Conservation (phyloP, 2,113 vertebrate species). For the Pionites leucogaster region DNA sequence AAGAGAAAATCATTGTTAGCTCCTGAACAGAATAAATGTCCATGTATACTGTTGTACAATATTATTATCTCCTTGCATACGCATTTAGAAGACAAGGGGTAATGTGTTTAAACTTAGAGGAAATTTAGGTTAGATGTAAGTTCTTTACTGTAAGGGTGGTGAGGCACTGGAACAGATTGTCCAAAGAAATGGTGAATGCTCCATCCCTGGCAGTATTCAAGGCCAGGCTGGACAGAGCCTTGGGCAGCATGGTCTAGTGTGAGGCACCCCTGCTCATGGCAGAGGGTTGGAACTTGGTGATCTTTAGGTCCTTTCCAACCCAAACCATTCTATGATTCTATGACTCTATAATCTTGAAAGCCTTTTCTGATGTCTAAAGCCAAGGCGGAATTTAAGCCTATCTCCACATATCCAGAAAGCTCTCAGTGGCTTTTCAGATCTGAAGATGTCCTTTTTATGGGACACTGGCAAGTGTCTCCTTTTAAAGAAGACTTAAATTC, state of each 20-base stretch:
- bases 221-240: neutral
- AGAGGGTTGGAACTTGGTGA: neutral
- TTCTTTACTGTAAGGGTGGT: neutral
- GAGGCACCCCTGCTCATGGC: neutral
- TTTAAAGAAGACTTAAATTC: neutral
- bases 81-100: neutral
- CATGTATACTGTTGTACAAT: neutral
- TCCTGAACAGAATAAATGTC: neutral
- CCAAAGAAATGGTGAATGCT: neutral
- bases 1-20: neutral
- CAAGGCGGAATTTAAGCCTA: neutral
- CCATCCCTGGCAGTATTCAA: neutral
- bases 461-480: neutral
- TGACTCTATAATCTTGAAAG: neutral
- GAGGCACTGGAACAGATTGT: neutral
- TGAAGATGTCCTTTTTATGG: neutral
- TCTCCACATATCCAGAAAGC: neutral
- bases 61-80: neutral
- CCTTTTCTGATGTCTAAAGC: neutral
- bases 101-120: neutral
- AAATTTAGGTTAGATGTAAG: neutral
- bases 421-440: neutral
- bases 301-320: neutral
- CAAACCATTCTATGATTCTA: neutral
- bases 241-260: neutral